Evolutionary conservation across 2,888 invertebrate species (phyloP).

Genomic region (Punctoribates punctum): DNA sequence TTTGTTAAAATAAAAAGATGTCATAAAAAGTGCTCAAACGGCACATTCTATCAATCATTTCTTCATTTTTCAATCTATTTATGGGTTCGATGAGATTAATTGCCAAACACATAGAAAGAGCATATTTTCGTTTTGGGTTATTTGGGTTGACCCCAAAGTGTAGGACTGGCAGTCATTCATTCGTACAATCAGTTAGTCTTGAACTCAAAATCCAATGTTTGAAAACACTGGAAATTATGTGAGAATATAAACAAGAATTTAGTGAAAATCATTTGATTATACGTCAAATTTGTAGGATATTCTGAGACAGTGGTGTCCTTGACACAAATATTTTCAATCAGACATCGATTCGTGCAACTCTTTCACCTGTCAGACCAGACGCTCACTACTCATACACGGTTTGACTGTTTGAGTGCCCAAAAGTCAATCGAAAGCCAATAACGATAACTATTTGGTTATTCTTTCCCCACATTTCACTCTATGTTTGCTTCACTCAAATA

Average conservation of each 20-base stretch:
- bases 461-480: no score
- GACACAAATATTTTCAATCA: background rate
- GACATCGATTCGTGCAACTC: background rate
- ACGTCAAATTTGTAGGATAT: background rate
- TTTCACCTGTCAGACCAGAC: slow-evolving; percentile 17
- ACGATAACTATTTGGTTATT: no score
- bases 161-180: background rate
- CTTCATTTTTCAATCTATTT: no score
- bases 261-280: background rate
- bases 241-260: background rate
- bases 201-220: background rate
- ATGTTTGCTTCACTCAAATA: no score
- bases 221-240: background rate
- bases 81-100: no score
- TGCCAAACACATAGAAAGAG: no score
- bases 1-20: no score
- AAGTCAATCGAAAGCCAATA: no score
- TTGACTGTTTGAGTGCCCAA: background rate
- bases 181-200: background rate
- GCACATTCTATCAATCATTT: no score
- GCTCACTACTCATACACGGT: background rate
- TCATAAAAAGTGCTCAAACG: no score
- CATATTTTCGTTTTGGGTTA: background rate
- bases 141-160: background rate
- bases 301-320: background rate